These are phyloP conservation scores for Polydrusus tereticollis DNA, from an alignment of 2,888 invertebrate species.

Conservation along the genomic window DNA sequence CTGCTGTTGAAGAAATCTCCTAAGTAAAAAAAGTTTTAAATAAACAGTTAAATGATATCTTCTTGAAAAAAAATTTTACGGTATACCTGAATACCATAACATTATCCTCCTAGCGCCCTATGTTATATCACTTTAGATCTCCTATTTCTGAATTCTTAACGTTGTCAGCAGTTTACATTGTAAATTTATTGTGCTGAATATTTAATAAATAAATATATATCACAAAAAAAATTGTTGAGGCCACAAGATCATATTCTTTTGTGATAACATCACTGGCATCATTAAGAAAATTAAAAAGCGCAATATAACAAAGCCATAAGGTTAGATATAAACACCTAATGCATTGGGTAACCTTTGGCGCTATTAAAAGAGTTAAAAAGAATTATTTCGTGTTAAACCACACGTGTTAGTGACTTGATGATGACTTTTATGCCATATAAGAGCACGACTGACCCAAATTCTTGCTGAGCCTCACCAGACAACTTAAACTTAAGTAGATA, in stretches of 20 bases:
- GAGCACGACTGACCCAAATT: conserved; percentile 49
- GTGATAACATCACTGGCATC: not conserved
- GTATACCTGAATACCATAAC: too few relatives aligned
- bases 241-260: not conserved
- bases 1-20: too few relatives aligned
- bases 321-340: conserved; percentile 21
- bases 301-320: conserved; percentile 20
- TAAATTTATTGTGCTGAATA: too few relatives aligned
- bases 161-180: too few relatives aligned
- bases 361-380: conserved; percentile 32
- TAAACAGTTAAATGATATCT: too few relatives aligned
- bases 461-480: conserved; percentile 44
- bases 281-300: conserved; percentile 14
- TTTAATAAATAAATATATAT: too few relatives aligned
- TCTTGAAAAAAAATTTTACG: too few relatives aligned
- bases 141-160: too few relatives aligned
- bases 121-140: too few relatives aligned
- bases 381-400: conserved; percentile 43
- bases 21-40: too few relatives aligned
- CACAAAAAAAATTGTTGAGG: too few relatives aligned
- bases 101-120: too few relatives aligned
- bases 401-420: conserved; percentile 44
- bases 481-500: conserved; percentile 39
- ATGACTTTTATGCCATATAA: conserved; percentile 47
- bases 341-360: conserved; percentile 28